Percentiles rank a stretch among this genome's conserved stretches.
phyloP scores from a whole-genome alignment of 1,140 invertebrate species.

The Rhopalosiphum padi region DNA sequence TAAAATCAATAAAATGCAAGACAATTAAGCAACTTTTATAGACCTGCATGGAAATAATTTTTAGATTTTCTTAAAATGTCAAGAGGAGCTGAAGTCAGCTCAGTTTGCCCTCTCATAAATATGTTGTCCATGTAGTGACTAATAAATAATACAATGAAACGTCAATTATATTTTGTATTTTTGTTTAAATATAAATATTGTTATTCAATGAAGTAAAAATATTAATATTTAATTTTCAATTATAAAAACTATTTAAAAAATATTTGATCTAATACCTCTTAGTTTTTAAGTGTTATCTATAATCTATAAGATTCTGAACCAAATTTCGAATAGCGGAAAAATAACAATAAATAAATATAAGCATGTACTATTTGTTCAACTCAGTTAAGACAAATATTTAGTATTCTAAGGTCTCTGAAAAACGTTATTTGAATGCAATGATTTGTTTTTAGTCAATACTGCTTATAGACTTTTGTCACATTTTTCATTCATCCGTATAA shows the following conservation, averaged over 20 bases:
- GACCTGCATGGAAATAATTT: too few relatives aligned
- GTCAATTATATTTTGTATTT: background rate
- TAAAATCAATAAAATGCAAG: too few relatives aligned
- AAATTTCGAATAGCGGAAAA: background rate
- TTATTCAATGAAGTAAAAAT: background rate
- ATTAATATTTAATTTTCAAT: background rate
- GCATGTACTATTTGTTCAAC: background rate
- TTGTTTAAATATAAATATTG: background rate
- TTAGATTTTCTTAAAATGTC: too few relatives aligned
- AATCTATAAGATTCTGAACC: background rate
- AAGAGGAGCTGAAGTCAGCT: too few relatives aligned
- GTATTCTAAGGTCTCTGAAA: background rate
- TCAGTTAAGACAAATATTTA: background rate
- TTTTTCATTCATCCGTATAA: background rate
- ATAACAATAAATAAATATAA: background rate
- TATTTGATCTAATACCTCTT: background rate
- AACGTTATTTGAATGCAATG: background rate
- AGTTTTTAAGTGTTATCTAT: background rate
- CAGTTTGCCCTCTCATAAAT: too few relatives aligned
- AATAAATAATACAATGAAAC: background rate
- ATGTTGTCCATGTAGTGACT: too few relatives aligned
- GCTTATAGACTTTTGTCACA: background rate
- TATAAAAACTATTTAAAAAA: background rate
- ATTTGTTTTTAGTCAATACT: background rate
- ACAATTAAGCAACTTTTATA: too few relatives aligned